Base-by-base conservation (phyloP, 2,888 invertebrate species). In the Branchellion lobata region DNA sequence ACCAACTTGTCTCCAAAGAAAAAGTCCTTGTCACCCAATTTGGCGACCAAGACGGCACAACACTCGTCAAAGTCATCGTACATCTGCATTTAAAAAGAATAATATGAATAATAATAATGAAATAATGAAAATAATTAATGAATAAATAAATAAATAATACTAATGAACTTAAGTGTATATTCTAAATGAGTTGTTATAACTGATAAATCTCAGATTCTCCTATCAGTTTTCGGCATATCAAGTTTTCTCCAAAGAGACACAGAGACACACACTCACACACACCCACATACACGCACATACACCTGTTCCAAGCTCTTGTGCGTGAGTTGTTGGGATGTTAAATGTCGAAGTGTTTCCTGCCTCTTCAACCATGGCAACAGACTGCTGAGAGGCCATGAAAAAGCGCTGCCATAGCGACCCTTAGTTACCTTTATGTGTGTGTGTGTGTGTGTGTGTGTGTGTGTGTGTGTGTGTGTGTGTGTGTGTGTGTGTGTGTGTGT, bases 361-460 rank as follows among this genome's bases (percentile, higher is more conserved):
- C 92, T 90, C 85, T 95, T 95, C 57, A 91, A 90, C 87, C 92
- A 91, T 0, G 94, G 94, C 85, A 96, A 91, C 51, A 95, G 88
- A 85, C 91, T 89, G 86, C 93, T 94, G 2, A 98, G 88, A 0
- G 98, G 98, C 93, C 95, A 98, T 0, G 95, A 94, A 88, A 94
- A 95, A 1, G 94, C 93, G 0, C 93, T 93, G 0, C 95, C 94
- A 87, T 94, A 93, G 5, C 97, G 90, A 0, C 91, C 91, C 81
- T 92, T 92, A 0, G 97, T 97, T 0, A 95, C 92, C 87, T 87
- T 47, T 31, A 79, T 51, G n/a, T 36, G 34, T 40, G 40, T 40
- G 14, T 40, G 40, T 40, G 14, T 40, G 40, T 40, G 5, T 40
- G 40, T 40, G 40, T 40, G 40, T 40, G 40, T 40, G 40, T 40